Evolutionary conservation across 2,113 vertebrate genomes (phyloP).

Genomic region (Brienomyrus brachyistius): DNA sequence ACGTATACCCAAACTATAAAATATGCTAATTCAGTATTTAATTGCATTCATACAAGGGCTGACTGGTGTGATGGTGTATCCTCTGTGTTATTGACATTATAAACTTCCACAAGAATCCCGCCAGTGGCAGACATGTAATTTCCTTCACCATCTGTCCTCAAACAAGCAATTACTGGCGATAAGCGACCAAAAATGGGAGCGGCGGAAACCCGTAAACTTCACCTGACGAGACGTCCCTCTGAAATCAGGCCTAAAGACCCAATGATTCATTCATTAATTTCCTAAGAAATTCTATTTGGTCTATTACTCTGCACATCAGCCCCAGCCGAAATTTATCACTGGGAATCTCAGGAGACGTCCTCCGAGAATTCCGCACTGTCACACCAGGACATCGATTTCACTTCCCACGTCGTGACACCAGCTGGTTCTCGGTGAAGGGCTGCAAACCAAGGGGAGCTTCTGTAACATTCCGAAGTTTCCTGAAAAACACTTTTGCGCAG

Average conservation of each 20-base stretch:
- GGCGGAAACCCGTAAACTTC: neutral
- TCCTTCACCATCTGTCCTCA: conserved; percentile 20
- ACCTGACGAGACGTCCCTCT: neutral
- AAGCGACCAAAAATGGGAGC: neutral
- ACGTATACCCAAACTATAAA: neutral
- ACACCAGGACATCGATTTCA: neutral
- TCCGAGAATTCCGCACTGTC: neutral
- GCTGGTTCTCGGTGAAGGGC: neutral
- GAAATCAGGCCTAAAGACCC: neutral
- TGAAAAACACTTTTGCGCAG: neutral
- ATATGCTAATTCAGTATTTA: neutral
- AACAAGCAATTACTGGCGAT: conserved; percentile 15
- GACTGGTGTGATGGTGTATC: neutral
- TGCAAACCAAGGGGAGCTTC: neutral
- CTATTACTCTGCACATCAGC: conserved; percentile 5
- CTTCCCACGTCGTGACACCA: neutral
- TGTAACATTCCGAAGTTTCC: neutral
- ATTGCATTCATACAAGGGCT: neutral
- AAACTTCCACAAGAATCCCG: neutral
- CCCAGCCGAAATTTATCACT: neutral
- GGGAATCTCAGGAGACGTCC: neutral
- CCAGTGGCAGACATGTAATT: conserved; percentile 12
- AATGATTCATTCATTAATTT: conserved; percentile 17
- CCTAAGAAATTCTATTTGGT: neutral
- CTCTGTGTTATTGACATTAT: neutral